These are phyloP conservation scores for Ashinkailepas kermadecensis DNA, from an alignment of 2,888 invertebrate species.

Conservation along the genomic window DNA sequence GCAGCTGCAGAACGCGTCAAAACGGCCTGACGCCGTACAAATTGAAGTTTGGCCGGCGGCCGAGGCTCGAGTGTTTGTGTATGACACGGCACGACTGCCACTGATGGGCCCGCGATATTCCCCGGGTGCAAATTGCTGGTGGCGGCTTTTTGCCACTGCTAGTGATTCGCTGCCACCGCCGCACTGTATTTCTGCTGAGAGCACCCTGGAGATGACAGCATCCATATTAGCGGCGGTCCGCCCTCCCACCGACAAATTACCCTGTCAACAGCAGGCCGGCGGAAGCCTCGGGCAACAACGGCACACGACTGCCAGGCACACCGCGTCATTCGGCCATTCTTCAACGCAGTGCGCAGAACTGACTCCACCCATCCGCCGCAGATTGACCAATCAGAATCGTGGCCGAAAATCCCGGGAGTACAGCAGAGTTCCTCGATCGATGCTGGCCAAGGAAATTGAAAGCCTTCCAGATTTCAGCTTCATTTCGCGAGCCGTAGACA, in stretches of 20 bases:
- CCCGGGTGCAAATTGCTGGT: not conserved
- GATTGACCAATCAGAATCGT: not conserved
- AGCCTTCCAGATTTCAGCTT: too few relatives aligned
- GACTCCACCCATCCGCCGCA: not conserved
- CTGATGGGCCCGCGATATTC: not conserved
- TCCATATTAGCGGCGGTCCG: not conserved
- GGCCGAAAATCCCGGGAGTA: not conserved
- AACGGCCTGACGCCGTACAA: slow-evolving; percentile 3
- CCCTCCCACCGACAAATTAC: not conserved
- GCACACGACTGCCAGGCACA: not conserved
- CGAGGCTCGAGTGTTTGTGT: not conserved
- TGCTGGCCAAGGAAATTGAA: too few relatives aligned
- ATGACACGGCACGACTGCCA: not conserved
- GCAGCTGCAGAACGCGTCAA: not conserved
- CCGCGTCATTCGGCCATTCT: not conserved
- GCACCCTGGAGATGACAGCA: not conserved
- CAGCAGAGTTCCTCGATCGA: too few relatives aligned
- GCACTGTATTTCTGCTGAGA: not conserved
- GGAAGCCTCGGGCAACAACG: not conserved
- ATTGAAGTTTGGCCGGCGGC: not conserved
- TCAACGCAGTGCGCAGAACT: not conserved
- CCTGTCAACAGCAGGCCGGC: not conserved
- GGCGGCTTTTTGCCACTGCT: not conserved
- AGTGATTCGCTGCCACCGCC: not conserved
- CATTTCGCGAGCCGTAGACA: too few relatives aligned